A percentile compares a stretch with the other conserved stretches of the same genome.
Conservation (phyloP, 2,113 vertebrate genomes). For the Hydrochoerus hydrochaeris region DNA sequence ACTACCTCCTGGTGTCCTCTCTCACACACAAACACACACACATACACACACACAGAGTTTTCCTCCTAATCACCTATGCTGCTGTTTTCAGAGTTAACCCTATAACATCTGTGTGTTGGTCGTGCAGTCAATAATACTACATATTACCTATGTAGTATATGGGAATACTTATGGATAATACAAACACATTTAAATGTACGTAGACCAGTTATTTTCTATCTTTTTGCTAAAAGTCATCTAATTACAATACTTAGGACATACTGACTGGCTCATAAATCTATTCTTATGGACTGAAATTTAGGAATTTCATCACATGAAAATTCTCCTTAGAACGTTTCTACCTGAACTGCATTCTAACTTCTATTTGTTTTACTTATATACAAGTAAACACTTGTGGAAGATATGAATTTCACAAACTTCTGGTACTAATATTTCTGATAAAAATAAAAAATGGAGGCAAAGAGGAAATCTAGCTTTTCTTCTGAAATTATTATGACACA, state of each 20-base stretch:
- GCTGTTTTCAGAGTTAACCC: background rate
- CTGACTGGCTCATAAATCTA: background rate
- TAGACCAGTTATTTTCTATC: background rate
- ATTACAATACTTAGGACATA: background rate
- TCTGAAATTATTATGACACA: background rate
- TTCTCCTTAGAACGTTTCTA: background rate
- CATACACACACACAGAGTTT: background rate
- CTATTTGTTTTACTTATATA: background rate
- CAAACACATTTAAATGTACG: background rate
- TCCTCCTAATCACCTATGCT: background rate
- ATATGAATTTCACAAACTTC: background rate
- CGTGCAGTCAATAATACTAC: background rate
- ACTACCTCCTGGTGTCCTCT: no score
- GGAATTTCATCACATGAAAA: background rate
- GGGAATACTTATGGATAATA: background rate
- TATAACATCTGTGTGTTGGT: background rate
- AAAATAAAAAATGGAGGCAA: background rate
- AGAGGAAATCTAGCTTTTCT: background rate
- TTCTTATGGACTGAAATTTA: background rate
- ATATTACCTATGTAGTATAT: background rate
- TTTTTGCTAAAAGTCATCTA: background rate
- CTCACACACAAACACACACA: background rate
- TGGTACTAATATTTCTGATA: background rate
- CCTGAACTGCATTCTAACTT: background rate
- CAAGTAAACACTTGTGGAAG: background rate